Evolutionary conservation across 2,113 vertebrate species (phyloP), one percentile per base, ranked within the genome.

Genomic region (Perca flavescens): DNA sequence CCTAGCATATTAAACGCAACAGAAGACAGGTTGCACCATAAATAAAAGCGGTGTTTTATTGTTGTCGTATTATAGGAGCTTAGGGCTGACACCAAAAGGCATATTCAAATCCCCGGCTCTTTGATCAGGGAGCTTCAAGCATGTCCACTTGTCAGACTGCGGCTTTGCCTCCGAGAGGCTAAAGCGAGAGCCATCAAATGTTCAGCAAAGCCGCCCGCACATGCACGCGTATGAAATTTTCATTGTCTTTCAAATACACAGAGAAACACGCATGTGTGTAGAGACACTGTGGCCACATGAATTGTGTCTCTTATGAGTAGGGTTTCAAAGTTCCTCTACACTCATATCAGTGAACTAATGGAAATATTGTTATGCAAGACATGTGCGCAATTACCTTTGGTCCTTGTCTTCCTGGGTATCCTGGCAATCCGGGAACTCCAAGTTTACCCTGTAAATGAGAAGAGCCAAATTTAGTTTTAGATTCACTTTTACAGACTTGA

Each of bases 381-480:
- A 8, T 57, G 31, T 17, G 31, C 2, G 11, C 13, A 80, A 11
- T 87, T 96, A 97, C 98, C 97, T 99, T 99, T 1, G 97, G 97
- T 31, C 98, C 98, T 94, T 98, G 97, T 93, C 98, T 96, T 94
- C 98, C 98, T 1, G 98, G 98, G 76, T 99, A 99, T 49, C 98
- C 98, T 0, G 97, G 98, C 77, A 99, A 90, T 54, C 98, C 98
- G 0, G 98, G 98, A 65, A 99, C 98, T 2, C 98, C 98, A 0
- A 99, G 97, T 83, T 99, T 99, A 58, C 98, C 98, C 98, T 99
- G 90, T 3, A 74, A 92, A 75, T 0, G 54, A 22, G 61, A 89
- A 50, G 25, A 52, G 7, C 0, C 4, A 71, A 60, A 80, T 11
- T 36, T 12, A 5, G 28, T 22, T 70, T 64, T 11, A 43, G 16